Percentiles rank a stretch among this genome's conserved stretches.
Evolutionary conservation across 2,113 vertebrate genomes (phyloP).

Genomic region (Ophiodon elongatus): DNA sequence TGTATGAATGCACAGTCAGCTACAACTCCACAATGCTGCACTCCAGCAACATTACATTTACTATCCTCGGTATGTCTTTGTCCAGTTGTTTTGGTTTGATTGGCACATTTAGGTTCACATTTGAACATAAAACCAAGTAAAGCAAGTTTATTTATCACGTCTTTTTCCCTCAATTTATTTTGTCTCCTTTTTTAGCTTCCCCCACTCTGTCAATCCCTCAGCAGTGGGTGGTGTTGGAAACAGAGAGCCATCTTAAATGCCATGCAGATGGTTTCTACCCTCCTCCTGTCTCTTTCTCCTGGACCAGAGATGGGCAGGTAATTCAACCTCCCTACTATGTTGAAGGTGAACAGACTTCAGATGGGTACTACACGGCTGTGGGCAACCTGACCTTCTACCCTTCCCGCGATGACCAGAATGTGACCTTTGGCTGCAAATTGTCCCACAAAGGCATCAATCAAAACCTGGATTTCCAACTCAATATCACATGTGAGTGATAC

Average conservation of each 20-base stretch:
- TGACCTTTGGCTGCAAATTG: conserved; percentile 80
- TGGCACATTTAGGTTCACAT: background rate
- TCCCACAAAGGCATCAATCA: conserved; percentile 66
- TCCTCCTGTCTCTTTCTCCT: conserved; percentile 80
- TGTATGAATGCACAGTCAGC: conserved; percentile 79
- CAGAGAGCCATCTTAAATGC: conserved; percentile 72
- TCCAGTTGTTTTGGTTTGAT: background rate
- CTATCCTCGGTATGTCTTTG: conserved; percentile 73
- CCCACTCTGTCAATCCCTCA: conserved; percentile 74
- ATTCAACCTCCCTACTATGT: conserved; percentile 46
- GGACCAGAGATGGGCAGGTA: conserved; percentile 73
- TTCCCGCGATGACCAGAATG: conserved; percentile 73
- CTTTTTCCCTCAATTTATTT: background rate
- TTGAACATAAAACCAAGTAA: background rate
- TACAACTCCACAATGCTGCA: conserved; percentile 65
- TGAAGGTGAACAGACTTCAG: conserved; percentile 57
- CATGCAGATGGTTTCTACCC: conserved; percentile 78
- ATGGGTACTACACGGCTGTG: conserved; percentile 73
- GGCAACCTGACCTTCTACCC: conserved; percentile 76
- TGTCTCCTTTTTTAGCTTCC: conserved; percentile 33
- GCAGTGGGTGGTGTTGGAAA: conserved; percentile 73
- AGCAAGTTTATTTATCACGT: background rate
- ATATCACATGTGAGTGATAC: conserved; percentile 76
- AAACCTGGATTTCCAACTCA: conserved; percentile 72
- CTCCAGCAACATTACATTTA: conserved; percentile 70